Percentiles rank a stretch among this genome's conserved stretches.
phyloP scores from a whole-genome alignment of 2,888 invertebrate species.

The Sesamia inferens region DNA sequence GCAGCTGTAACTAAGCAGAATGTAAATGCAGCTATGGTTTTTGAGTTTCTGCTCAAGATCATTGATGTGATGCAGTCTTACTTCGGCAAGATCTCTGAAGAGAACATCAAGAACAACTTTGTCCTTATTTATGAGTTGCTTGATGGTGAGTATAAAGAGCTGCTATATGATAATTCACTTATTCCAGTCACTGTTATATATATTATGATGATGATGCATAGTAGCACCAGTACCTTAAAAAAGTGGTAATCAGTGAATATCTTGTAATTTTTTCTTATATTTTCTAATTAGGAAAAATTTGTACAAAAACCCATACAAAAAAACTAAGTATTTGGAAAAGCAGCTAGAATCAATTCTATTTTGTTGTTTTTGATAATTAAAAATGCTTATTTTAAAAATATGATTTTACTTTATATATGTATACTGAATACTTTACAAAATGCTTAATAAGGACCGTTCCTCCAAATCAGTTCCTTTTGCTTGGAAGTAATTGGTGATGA shows the following conservation, averaged over 20 bases:
- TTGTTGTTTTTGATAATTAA: not conserved
- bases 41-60: slow-evolving; percentile 99
- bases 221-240: not conserved
- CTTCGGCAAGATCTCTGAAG: slow-evolving; percentile 99
- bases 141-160: slow-evolving; percentile 92
- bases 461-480: too few species aligned
- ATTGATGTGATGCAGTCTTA: slow-evolving; percentile 99
- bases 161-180: not conserved
- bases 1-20: slow-evolving; percentile 99
- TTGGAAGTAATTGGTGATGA: not conserved
- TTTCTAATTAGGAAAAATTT: not conserved
- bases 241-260: not conserved
- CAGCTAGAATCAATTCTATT: not conserved
- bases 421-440: not conserved
- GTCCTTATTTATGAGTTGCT: slow-evolving; percentile 99
- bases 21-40: slow-evolving; percentile 99
- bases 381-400: not conserved
- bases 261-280: not conserved
- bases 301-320: not conserved
- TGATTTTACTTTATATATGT: not conserved
- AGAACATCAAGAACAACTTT: slow-evolving; percentile 99
- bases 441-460: too few species aligned
- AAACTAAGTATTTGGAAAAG: not conserved
- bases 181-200: not conserved
- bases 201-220: not conserved